phyloP scores from a whole-genome alignment of 2,797 vertebrate genomes.

The Crenichthys baileyi region DNA sequence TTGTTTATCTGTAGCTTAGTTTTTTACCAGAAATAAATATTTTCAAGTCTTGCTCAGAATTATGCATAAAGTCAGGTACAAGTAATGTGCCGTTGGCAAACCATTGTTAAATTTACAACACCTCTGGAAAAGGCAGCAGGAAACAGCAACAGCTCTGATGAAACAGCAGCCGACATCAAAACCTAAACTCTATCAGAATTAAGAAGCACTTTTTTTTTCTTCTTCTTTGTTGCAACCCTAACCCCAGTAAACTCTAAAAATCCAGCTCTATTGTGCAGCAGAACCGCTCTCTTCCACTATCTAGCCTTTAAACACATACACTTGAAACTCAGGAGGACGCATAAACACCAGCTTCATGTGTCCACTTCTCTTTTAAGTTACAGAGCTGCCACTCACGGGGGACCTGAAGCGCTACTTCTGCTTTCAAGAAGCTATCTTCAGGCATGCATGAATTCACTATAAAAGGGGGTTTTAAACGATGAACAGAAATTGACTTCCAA shows the following conservation, averaged over 20 bases:
- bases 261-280: background rate
- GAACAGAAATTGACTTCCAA: conserved; percentile 9
- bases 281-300: background rate
- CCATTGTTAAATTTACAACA: conserved; percentile 25
- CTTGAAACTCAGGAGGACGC: conserved; percentile 25
- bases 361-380: conserved; percentile 56
- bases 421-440: conserved; percentile 42
- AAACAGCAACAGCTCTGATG: conserved; percentile 45
- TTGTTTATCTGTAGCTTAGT: background rate
- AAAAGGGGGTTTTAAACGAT: background rate
- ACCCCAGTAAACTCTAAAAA: background rate
- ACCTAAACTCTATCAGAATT: background rate
- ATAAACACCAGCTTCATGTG: conserved; percentile 21
- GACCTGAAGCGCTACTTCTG: conserved; percentile 61
- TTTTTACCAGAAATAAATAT: background rate
- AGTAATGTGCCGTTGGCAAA: background rate
- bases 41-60: background rate
- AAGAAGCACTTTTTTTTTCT: background rate
- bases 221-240: background rate
- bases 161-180: conserved; percentile 16
- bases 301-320: background rate
- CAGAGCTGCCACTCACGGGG: conserved; percentile 8
- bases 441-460: background rate
- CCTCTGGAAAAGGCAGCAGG: conserved; percentile 27
- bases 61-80: background rate